Evolutionary conservation across 92 coral and sea anemone genomes (phyloP).

Genomic region (Palythoa caribaeorum): DNA sequence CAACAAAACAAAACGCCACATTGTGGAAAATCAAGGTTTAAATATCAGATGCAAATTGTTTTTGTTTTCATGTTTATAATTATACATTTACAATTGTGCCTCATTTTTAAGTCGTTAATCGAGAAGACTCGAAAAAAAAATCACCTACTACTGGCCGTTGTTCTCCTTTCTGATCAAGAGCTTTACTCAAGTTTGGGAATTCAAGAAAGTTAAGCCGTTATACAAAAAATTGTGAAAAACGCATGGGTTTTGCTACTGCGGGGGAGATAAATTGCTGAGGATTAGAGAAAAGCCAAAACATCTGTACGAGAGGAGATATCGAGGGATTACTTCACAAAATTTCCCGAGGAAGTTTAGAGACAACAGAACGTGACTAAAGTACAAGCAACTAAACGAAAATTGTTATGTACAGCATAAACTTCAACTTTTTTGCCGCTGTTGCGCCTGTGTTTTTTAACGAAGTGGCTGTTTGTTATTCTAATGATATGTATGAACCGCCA

Average conservation of each 20-base stretch:
- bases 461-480: constrained; percentile 1
- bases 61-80: not conserved
- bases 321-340: not conserved
- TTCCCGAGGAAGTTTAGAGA: not conserved
- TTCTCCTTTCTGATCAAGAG: not conserved
- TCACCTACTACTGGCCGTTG: not conserved
- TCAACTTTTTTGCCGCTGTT: not conserved
- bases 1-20: not conserved
- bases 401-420: not conserved
- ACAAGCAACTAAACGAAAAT: too few species aligned
- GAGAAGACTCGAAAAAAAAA: not conserved
- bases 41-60: not conserved
- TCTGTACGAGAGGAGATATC: not conserved
- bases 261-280: not conserved
- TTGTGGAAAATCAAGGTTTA: not conserved
- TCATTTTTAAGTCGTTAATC: not conserved
- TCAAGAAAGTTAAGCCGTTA: not conserved
- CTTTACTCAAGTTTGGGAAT: not conserved
- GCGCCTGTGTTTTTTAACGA: not conserved
- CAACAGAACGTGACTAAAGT: not conserved
- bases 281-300: constrained; percentile 1
- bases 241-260: constrained; percentile 9
- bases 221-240: not conserved
- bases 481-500: not conserved
- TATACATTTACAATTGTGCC: not conserved